Conservation (phyloP, 1,140 invertebrate genomes). For the Melitaea cinxia region DNA sequence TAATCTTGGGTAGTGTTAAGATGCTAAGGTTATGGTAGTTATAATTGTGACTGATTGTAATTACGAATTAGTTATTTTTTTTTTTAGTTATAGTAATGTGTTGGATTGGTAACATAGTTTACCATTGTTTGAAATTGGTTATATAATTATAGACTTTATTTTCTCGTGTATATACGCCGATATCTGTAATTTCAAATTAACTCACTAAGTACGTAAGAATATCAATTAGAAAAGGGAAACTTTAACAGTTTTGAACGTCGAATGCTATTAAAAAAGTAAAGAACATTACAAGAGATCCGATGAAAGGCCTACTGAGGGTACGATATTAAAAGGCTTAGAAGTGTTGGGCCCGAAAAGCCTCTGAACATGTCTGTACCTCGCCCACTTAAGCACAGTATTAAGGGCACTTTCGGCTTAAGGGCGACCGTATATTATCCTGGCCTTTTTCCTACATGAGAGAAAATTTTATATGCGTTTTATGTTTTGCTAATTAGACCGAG, state of each 20-base stretch:
- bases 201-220: constrained; percentile 11
- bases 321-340: constrained; percentile 80
- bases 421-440: constrained; percentile 69
- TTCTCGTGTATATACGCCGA: constrained; percentile 6
- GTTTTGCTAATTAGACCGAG: constrained; percentile 50
- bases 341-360: constrained; percentile 77
- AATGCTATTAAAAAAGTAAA: constrained; percentile 62
- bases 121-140: no score
- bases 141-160: no score
- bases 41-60: neutral
- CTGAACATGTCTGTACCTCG: constrained; percentile 75
- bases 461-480: constrained; percentile 58
- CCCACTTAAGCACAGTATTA: constrained; percentile 79
- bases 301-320: constrained; percentile 60
- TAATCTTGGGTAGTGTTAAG: neutral
- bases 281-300: constrained; percentile 54
- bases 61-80: no score
- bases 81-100: no score
- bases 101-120: no score
- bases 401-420: constrained; percentile 74
- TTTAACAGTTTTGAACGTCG: constrained; percentile 50
- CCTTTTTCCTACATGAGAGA: constrained; percentile 54
- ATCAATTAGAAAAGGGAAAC: constrained; percentile 39
- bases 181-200: no score
- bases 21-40: neutral